These are phyloP conservation scores for Volucella zonaria DNA, from an alignment of 2,888 invertebrate genomes.

Conservation along the genomic window DNA sequence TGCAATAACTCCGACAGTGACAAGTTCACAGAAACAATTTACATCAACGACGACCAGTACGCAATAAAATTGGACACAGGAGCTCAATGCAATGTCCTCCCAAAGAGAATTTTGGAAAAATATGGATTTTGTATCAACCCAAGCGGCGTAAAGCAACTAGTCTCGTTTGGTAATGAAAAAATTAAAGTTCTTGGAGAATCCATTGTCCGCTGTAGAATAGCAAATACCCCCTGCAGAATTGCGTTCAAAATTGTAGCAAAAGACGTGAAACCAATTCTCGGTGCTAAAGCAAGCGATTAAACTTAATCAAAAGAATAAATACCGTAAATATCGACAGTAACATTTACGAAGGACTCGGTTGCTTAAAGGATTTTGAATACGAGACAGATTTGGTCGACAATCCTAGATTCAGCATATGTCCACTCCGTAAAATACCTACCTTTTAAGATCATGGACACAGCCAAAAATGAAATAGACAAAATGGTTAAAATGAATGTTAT, in stretches of 20 bases:
- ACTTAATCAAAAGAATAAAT: neutral
- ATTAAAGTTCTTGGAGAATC: constrained; percentile 3
- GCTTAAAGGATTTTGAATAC: constrained; percentile 3
- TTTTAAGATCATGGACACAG: too few relatives aligned
- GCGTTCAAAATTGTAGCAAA: constrained; percentile 11
- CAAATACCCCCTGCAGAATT: neutral
- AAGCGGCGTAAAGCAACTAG: neutral
- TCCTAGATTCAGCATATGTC: neutral
- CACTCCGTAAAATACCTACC: too few relatives aligned
- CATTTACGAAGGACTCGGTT: neutral
- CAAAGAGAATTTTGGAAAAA: too few relatives aligned
- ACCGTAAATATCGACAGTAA: neutral
- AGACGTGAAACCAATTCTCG: constrained; percentile 6
- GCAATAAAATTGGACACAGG: too few relatives aligned
- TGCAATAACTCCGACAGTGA: too few relatives aligned
- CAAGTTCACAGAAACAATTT: too few relatives aligned
- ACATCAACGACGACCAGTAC: too few relatives aligned
- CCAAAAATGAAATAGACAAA: too few relatives aligned
- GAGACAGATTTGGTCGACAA: neutral
- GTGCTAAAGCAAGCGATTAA: constrained; percentile 7
- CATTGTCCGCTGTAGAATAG: too few relatives aligned
- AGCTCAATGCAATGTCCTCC: too few relatives aligned
- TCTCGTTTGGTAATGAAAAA: neutral
- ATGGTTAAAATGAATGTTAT: too few relatives aligned
- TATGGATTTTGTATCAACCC: too few relatives aligned